Percentiles rank a stretch among this genome's conserved stretches.
Conservation (phyloP, 2,113 vertebrate species). For the Megaceryle torquata region DNA sequence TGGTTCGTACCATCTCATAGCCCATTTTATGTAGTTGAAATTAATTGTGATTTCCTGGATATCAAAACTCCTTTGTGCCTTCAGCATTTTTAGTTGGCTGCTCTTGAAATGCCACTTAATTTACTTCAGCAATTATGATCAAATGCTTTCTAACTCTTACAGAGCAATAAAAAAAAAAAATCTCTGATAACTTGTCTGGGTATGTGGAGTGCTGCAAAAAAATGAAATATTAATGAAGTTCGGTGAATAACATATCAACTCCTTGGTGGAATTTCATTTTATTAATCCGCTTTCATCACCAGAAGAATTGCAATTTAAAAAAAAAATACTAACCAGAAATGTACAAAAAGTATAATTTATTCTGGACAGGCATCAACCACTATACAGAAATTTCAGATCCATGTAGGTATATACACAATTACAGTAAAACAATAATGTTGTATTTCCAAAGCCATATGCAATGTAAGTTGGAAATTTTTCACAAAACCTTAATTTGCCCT, state of each 20-base stretch:
- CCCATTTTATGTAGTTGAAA: neutral
- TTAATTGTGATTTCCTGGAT: slow-evolving; percentile 55
- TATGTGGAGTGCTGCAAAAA: slow-evolving; percentile 9
- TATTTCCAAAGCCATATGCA: neutral
- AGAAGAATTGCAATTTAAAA: neutral
- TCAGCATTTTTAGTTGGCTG: slow-evolving; percentile 40
- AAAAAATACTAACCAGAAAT: neutral
- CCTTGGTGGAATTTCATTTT: slow-evolving; percentile 4
- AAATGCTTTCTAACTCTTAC: slow-evolving; percentile 36
- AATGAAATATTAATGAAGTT: slow-evolving; percentile 50
- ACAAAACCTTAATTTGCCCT: neutral
- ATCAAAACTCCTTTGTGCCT: slow-evolving; percentile 46
- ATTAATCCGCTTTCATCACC: neutral
- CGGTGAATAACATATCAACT: neutral
- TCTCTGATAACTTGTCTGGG: slow-evolving; percentile 10
- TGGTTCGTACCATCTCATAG: neutral
- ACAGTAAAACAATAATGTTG: neutral
- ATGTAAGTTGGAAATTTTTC: neutral
- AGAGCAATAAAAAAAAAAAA: neutral
- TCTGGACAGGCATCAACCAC: neutral
- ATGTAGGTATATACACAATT: neutral
- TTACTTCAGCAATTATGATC: slow-evolving; percentile 54
- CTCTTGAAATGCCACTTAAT: slow-evolving; percentile 55
- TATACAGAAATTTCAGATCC: neutral
- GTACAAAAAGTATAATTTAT: neutral